Evolutionary conservation across 2,797 vertebrate species (phyloP), one percentile per base, ranked within the genome.

Genomic region (Spinus olivaceus): DNA sequence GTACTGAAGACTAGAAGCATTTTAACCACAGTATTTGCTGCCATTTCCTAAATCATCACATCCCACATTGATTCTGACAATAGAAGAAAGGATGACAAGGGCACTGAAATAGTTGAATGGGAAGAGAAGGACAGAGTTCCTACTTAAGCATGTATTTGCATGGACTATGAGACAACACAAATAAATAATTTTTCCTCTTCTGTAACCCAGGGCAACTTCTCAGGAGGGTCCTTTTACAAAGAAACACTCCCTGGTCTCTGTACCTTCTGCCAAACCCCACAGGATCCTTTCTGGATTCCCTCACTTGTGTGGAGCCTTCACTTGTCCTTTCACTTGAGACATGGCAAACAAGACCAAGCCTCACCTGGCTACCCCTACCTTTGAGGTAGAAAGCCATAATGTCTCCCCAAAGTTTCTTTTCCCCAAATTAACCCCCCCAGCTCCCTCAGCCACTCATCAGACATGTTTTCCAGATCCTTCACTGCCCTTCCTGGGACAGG

Each of bases 21-120:
- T 94, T 92, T 71, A 94, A 92, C 81, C 63, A 16, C 73, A 70
- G 82, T 14, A 56, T 59, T 94, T 94, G 69, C 85, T 96, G 90
- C 82, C 90, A 90, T 96, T 96, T 91, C 85, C 79, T 91, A 95
- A 91, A 94, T 94, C 93, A 92, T 76, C 78, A 78, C 69, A 94
- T 86, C 85, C 93, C 90, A 92, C 80, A 46, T 79, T 41, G 44
- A 72, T 92, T 76, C 80, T 81, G 90, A 96, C 94, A 91, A 72
- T 4, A 90, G 66, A 59, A 59, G 44, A 85, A 89, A 73, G 32
- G 50, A 91, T 72, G 82, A 90, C 66, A 91, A 4, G 10, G 66
- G 63, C 80, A 95, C 65, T 81, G 72, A 86, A 90, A 88, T 4
- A 66, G 50, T 0, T 79, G 65, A 78, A 90, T 90, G 90, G 27